Evolutionary conservation across 53 echinoderm and acorn worm genomes (phyloP).

Genomic region (Echinarachnius parma): DNA sequence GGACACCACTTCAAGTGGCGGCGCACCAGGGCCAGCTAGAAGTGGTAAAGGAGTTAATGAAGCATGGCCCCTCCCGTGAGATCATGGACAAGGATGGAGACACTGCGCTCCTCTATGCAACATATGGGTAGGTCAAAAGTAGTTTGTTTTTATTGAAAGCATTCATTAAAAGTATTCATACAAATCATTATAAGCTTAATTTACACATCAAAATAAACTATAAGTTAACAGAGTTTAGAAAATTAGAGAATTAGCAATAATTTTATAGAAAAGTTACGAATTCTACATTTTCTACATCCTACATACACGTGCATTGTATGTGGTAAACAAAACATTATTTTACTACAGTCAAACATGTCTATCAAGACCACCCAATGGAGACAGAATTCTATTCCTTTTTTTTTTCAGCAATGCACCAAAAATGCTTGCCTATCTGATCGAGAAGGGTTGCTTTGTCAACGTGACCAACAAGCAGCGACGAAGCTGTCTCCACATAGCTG

Average conservation of each 20-base stretch:
- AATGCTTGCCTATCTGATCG: constrained; percentile 68
- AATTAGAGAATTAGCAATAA: too few species aligned
- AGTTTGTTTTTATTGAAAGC: too few species aligned
- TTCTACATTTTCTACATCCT: too few species aligned
- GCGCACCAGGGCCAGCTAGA: constrained; percentile 90
- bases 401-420: constrained; percentile 67
- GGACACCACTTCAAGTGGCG: constrained; percentile 86
- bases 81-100: constrained; percentile 84
- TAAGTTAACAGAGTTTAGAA: too few species aligned
- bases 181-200: not conserved
- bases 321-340: too few species aligned
- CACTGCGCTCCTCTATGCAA: constrained; percentile 94
- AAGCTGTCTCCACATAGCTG: constrained; percentile 91
- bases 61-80: constrained; percentile 61
- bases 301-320: too few species aligned
- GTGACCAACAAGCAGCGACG: constrained; percentile 77
- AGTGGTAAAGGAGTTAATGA: constrained; percentile 68
- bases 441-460: constrained; percentile 71
- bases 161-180: not conserved
- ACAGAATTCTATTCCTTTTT: constrained; percentile 2
- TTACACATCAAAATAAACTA: too few species aligned
- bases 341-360: too few species aligned
- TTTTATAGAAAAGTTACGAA: too few species aligned
- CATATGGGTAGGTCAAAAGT: constrained; percentile 91
- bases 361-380: too few species aligned